A percentile compares a stretch with the other conserved stretches of the same genome.
Conservation (phyloP, 1,140 invertebrate species). For the Drosophila suzukii region DNA sequence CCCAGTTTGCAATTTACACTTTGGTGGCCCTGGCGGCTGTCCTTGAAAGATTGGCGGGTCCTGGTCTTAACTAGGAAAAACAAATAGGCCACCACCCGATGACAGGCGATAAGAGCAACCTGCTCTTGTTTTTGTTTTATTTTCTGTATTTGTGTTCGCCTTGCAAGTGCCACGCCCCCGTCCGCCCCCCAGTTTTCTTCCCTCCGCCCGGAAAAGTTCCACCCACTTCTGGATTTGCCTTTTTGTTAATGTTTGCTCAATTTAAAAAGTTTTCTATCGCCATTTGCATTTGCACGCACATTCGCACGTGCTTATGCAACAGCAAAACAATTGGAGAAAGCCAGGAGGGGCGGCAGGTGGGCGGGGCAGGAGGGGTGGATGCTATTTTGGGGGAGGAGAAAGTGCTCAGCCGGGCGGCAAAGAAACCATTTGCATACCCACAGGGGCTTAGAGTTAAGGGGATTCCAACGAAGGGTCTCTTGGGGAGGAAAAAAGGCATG, state of each 20-base stretch:
- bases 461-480: constrained; percentile 9
- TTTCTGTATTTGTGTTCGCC: constrained; percentile 6
- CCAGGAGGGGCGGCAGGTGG: constrained; percentile 3
- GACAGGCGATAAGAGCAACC: constrained; percentile 65
- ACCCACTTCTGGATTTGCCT: constrained; percentile 40
- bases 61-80: constrained; percentile 61
- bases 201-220: constrained; percentile 10
- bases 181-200: background rate
- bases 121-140: constrained; percentile 24
- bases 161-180: constrained; percentile 23
- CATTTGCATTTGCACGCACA: constrained; percentile 80
- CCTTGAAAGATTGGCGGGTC: constrained; percentile 73
- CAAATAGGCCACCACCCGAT: constrained; percentile 68
- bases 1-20: constrained; percentile 76
- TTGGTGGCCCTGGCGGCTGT: constrained; percentile 51
- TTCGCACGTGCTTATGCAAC: constrained; percentile 74
- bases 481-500: no score
- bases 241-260: constrained; percentile 81
- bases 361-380: constrained; percentile 10
- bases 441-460: constrained; percentile 48
- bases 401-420: constrained; percentile 62
- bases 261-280: constrained; percentile 81
- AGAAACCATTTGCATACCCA: constrained; percentile 75
- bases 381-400: constrained; percentile 8
- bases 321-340: constrained; percentile 33